These are phyloP conservation scores for Phodopus roborovskii DNA, from an alignment of 2,113 vertebrate genomes.

Conservation along the genomic window DNA sequence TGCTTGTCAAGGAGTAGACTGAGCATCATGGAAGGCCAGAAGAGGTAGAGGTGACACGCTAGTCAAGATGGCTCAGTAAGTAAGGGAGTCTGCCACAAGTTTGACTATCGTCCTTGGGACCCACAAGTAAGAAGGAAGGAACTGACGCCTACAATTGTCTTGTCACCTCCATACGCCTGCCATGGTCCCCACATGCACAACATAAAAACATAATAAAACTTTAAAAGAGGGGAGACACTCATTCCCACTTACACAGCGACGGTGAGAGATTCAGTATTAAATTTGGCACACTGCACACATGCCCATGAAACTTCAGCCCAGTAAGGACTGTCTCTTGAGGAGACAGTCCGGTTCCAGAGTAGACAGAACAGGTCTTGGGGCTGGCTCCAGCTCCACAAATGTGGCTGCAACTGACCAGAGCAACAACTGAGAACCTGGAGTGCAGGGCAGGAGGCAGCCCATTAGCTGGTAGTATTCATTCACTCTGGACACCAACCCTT, in stretches of 20 bases:
- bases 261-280: background rate
- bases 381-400: background rate
- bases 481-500: background rate
- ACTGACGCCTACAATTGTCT: background rate
- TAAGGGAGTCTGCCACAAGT: background rate
- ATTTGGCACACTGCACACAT: rapidly evolving
- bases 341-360: too few relatives aligned
- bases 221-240: background rate
- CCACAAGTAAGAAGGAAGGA: background rate
- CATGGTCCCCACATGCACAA: background rate
- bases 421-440: too few relatives aligned
- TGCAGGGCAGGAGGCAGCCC: background rate
- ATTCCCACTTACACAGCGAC: rapidly evolving
- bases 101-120: background rate
- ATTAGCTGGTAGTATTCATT: background rate
- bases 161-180: background rate
- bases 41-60: background rate
- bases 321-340: background rate
- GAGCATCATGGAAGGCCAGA: background rate
- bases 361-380: rapidly evolving
- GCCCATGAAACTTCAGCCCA: background rate
- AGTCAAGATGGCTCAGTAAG: background rate
- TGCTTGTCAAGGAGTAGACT: background rate
- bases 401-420: background rate
- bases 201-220: background rate